Base-by-base conservation (phyloP, 2,113 vertebrate species). In the Egretta garzetta region DNA sequence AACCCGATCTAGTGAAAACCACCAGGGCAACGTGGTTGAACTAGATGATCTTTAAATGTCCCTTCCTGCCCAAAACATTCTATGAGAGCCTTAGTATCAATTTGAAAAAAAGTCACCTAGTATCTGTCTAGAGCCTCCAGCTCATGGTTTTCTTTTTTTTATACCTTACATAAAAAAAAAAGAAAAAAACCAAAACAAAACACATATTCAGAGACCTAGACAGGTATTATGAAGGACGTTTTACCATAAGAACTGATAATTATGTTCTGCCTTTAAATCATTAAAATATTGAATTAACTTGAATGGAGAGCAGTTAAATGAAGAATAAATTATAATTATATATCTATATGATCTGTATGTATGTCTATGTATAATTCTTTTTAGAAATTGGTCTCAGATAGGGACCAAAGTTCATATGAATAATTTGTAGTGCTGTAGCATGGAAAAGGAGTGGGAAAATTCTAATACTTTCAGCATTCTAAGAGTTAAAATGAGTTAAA, bases 401-500 rank as follows among this genome's bases (percentile, higher is more conserved):
- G 5, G 3, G 17, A 80, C 4, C 14, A 41, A 4, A 12, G 12
- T 58, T 94, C 3, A 1, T 83, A 30, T 24, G 56, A 80, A 63
- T 41, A 1, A 24, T 30, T 70, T 4, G 1, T 62, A 59, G 6
- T 58, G 8, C 3, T 66, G 6, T 52, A 73, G 55, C 3, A 12
- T 3, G 0, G 35, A 75, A 91, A 89, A 84, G 6, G 9, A 56
- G 12, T 33, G 8, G 9, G 15, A 74, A 60, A 75, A 72, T n/a
- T 33, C 22, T 63, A 62, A 56, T 68, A 23, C 14, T 60, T 86
- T 64, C 47, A 81, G 27, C 26, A 75, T 85, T 89, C 32, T 75
- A 88, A 75, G 58, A 79, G 80, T 85, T 95, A 82, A 75, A 82
- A 71, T 13, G 27, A 94, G 70, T 75, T 91, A 89, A 93, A 96